A percentile compares a stretch with the other conserved stretches of the same genome.
Evolutionary conservation across 2,888 invertebrate genomes (phyloP).

Genomic region (Drosophila meridiana): DNA sequence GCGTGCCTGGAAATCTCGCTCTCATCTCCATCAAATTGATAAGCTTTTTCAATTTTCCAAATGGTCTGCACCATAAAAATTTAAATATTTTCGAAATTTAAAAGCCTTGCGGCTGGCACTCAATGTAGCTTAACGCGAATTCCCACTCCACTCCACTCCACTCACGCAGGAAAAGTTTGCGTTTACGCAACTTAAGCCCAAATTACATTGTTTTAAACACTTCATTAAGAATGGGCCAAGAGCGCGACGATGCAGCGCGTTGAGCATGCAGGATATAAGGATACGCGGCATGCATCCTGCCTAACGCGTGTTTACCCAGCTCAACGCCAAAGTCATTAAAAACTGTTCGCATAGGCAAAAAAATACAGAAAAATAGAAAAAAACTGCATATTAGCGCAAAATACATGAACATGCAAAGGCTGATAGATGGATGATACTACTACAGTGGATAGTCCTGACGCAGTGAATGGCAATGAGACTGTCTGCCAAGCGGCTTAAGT

Average conservation of each 20-base stretch:
- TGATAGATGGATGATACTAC: slow-evolving; percentile 58
- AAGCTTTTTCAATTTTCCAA: slow-evolving; percentile 74
- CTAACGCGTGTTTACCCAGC: slow-evolving; percentile 74
- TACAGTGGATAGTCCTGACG: background rate
- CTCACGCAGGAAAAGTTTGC: slow-evolving; percentile 45
- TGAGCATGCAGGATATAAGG: slow-evolving; percentile 49
- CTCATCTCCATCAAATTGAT: slow-evolving; percentile 27
- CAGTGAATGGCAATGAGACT: slow-evolving; percentile 37
- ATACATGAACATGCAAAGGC: slow-evolving; percentile 56
- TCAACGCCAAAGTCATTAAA: slow-evolving; percentile 78
- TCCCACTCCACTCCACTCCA: slow-evolving; percentile 13
- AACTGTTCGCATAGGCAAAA: slow-evolving; percentile 79
- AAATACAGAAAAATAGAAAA: slow-evolving; percentile 27
- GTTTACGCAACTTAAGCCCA: slow-evolving; percentile 66
- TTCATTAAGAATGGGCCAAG: slow-evolving; percentile 73
- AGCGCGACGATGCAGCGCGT: slow-evolving; percentile 28
- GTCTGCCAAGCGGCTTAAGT: slow-evolving; percentile 77
- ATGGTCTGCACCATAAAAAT: slow-evolving; percentile 73
- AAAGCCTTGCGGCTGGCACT: slow-evolving; percentile 58
- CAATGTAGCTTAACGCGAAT: slow-evolving; percentile 58
- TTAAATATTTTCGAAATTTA: slow-evolving; percentile 76
- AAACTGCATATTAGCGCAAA: slow-evolving; percentile 79
- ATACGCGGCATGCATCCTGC: slow-evolving; percentile 56
- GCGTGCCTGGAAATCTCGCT: background rate
- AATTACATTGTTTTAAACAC: slow-evolving; percentile 80